phyloP scores from a whole-genome alignment of 2,888 invertebrate species.

The Steromphala cineraria region DNA sequence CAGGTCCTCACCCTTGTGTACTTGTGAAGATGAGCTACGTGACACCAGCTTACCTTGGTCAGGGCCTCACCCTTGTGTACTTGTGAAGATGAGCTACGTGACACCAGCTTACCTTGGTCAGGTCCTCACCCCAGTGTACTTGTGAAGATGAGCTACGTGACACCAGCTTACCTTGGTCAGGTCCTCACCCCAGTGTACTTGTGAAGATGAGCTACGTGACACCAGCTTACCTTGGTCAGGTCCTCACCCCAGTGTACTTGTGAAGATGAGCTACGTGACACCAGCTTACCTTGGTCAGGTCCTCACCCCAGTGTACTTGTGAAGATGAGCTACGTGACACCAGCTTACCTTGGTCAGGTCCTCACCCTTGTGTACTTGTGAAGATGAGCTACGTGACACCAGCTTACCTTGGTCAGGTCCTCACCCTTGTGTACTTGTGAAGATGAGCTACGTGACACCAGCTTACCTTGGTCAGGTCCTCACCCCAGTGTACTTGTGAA shows the following conservation, averaged over 20 bases:
- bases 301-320: no score
- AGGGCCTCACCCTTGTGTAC: slow-evolving; percentile 87
- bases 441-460: neutral
- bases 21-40: no score
- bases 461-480: no score
- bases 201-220: no score
- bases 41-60: slow-evolving; percentile 68
- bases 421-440: neutral
- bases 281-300: slow-evolving; percentile 77
- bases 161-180: slow-evolving; percentile 72
- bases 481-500: neutral
- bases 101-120: slow-evolving; percentile 72
- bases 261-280: no score
- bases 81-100: no score
- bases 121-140: slow-evolving; percentile 88
- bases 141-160: no score
- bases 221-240: slow-evolving; percentile 73
- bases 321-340: no score
- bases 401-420: no score
- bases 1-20: slow-evolving; percentile 86
- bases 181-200: slow-evolving; percentile 89
- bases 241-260: no score
- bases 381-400: neutral
- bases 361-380: slow-evolving; percentile 80
- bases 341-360: slow-evolving; percentile 78